These are phyloP conservation scores for Xiphophorus maculatus DNA, from an alignment of 2,113 vertebrate genomes.

Conservation along the genomic window DNA sequence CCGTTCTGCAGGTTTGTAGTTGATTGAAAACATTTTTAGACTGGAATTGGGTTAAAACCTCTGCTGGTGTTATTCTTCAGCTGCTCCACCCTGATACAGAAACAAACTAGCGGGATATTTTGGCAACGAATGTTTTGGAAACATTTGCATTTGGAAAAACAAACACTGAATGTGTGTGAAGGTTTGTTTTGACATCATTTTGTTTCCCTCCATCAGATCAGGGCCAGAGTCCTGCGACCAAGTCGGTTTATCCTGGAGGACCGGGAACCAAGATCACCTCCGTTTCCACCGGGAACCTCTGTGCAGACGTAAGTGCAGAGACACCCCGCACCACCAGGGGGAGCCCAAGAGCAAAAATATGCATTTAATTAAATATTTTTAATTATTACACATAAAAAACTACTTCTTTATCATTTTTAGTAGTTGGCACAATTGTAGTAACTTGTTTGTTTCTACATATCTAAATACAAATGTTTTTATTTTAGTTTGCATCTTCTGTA, in stretches of 20 bases:
- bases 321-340: too few species aligned
- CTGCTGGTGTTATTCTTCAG: neutral
- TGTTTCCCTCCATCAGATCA: slow-evolving; percentile 82
- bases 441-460: too few species aligned
- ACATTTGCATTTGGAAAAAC: neutral
- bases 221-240: slow-evolving; percentile 91
- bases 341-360: too few species aligned
- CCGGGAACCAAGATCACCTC: slow-evolving; percentile 95
- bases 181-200: neutral
- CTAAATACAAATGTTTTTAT: too few species aligned
- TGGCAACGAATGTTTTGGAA: neutral
- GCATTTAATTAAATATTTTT: too few species aligned
- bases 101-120: neutral
- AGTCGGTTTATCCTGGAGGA: slow-evolving; percentile 84
- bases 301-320: slow-evolving; percentile 88
- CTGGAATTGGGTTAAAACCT: neutral
- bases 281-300: slow-evolving; percentile 97
- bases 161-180: neutral
- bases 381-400: too few species aligned
- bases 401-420: too few species aligned
- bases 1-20: neutral
- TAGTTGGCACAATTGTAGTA: too few species aligned
- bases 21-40: neutral
- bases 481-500: too few species aligned
- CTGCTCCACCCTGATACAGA: neutral